Evolutionary conservation across 2,797 vertebrate species (phyloP).

Genomic region (Peromyscus attwateri): DNA sequence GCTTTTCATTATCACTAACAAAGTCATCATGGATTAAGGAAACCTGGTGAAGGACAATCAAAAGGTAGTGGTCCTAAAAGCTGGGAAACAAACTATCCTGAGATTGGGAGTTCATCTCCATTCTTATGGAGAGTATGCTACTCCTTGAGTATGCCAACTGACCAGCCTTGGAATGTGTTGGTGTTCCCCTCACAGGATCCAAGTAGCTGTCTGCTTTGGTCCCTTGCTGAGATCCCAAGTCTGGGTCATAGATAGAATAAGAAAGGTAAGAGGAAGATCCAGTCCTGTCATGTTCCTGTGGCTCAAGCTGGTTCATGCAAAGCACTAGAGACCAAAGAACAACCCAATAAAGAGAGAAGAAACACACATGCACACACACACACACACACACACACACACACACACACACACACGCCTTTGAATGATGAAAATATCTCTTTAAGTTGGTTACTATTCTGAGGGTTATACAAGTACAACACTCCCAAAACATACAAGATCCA

Average conservation of each 20-base stretch:
- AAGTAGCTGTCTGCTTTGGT: background rate
- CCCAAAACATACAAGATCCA: background rate
- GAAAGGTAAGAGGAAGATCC: background rate
- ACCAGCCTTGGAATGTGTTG: background rate
- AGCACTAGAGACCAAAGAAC: background rate
- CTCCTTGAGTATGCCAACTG: background rate
- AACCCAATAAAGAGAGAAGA: background rate
- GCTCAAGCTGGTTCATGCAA: background rate
- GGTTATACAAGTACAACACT: background rate
- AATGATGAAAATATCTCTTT: background rate
- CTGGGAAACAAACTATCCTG: background rate
- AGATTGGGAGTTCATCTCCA: background rate
- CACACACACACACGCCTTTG: background rate
- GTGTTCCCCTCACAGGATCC: background rate
- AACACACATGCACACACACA: background rate
- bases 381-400: background rate
- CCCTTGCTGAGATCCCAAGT: background rate
- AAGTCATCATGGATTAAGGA: background rate
- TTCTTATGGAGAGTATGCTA: background rate
- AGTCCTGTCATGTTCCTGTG: background rate
- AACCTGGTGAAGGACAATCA: background rate
- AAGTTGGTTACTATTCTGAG: background rate
- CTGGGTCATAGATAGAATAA: background rate
- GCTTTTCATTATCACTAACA: background rate
- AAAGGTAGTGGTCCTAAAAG: background rate